Conservation (phyloP, 2,888 invertebrate species). For the Agrochola lychnidis region DNA sequence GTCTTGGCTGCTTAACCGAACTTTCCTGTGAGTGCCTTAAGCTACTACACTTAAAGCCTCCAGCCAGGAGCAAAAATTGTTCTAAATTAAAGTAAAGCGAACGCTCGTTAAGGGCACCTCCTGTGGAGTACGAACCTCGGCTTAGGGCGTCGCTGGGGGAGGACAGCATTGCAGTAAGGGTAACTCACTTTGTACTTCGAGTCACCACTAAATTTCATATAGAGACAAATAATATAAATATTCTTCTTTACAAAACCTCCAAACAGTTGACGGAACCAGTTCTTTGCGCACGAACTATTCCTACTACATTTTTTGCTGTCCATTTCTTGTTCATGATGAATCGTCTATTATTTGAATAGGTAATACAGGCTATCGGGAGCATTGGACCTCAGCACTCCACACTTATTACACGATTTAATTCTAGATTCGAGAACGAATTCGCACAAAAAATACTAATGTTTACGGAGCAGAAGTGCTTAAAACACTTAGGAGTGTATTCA, state of each 20-base stretch:
- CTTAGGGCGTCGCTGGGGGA: too few relatives aligned
- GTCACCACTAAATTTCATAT: not conserved
- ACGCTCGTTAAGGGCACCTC: too few relatives aligned
- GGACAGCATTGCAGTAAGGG: too few relatives aligned
- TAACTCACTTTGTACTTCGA: too few relatives aligned
- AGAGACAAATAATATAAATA: not conserved
- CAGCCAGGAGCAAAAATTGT: too few relatives aligned
- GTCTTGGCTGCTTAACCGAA: too few relatives aligned
- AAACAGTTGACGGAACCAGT: slow-evolving; percentile 59
- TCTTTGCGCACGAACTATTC: slow-evolving; percentile 51
- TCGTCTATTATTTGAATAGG: slow-evolving; percentile 80
- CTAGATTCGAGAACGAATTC: slow-evolving; percentile 54
- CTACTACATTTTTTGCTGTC: slow-evolving; percentile 74
- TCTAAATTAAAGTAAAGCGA: too few relatives aligned
- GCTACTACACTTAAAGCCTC: too few relatives aligned
- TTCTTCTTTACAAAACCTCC: not conserved
- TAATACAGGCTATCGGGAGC: slow-evolving; percentile 68
- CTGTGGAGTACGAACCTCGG: too few relatives aligned
- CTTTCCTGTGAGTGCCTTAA: too few relatives aligned
- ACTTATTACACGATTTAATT: slow-evolving; percentile 67
- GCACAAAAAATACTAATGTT: slow-evolving; percentile 61
- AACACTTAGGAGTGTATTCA: slow-evolving; percentile 45
- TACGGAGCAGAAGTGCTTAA: slow-evolving; percentile 48
- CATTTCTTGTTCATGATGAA: slow-evolving; percentile 84
- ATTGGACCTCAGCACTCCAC: slow-evolving; percentile 65